Percentiles rank a stretch among this genome's conserved stretches.
Conservation (phyloP, 2,797 vertebrate genomes). For the Alauda arvensis region DNA sequence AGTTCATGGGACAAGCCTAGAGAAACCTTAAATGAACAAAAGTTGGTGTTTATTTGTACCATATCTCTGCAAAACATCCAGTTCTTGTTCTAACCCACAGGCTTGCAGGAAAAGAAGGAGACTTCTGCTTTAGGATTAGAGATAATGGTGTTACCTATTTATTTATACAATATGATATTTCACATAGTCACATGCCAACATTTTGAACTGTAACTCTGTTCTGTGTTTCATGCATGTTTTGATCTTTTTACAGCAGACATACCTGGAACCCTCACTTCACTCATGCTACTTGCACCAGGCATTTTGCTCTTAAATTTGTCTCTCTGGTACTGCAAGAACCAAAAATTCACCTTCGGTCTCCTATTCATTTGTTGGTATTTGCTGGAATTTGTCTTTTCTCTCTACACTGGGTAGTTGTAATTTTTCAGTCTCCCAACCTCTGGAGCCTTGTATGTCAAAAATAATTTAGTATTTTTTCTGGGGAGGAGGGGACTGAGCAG, state of each 20-base stretch:
- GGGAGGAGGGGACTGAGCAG: background rate
- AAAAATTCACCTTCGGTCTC: background rate
- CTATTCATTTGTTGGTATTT: background rate
- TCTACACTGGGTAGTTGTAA: background rate
- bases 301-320: background rate
- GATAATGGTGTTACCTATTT: background rate
- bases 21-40: background rate
- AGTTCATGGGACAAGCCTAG: background rate
- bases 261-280: background rate
- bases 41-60: fast-evolving
- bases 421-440: background rate
- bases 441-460: background rate
- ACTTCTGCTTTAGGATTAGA: background rate
- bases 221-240: background rate
- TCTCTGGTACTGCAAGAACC: background rate
- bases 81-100: background rate
- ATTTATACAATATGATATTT: background rate
- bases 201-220: background rate
- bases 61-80: background rate
- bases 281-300: background rate
- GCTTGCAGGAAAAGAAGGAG: background rate
- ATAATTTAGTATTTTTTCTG: background rate
- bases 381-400: background rate
- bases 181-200: background rate
- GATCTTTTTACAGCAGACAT: background rate